A percentile compares a stretch with the other conserved stretches of the same genome.
These are phyloP conservation scores for Anarrhichthys ocellatus DNA, from an alignment of 2,113 vertebrate genomes.

Conservation along the genomic window DNA sequence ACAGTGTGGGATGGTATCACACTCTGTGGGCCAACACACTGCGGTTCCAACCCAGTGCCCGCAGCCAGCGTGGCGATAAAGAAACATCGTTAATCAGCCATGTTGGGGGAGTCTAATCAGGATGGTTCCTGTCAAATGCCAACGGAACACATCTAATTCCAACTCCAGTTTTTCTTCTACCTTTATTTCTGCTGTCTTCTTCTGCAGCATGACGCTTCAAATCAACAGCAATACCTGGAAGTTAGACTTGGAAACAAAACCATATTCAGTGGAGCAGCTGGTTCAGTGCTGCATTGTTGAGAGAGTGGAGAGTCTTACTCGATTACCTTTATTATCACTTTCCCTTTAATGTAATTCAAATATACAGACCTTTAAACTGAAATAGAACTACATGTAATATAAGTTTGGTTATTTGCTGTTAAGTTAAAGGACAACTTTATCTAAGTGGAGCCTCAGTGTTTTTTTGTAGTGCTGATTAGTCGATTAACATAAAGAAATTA, in stretches of 20 bases:
- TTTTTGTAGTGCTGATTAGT: background rate
- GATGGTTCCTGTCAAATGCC: conserved; percentile 64
- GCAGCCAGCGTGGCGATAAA: conserved; percentile 69
- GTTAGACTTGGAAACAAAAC: background rate
- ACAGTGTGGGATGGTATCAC: conserved; percentile 68
- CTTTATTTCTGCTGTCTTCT: conserved; percentile 24
- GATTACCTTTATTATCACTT: background rate
- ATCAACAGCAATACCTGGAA: background rate
- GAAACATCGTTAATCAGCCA: conserved; percentile 73
- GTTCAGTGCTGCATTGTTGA: background rate
- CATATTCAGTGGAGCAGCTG: background rate
- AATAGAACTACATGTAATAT: background rate
- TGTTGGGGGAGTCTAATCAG: conserved; percentile 60
- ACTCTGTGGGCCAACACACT: conserved; percentile 67
- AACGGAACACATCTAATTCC: conserved; percentile 56
- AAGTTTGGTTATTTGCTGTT: background rate
- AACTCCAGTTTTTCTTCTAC: conserved; percentile 21
- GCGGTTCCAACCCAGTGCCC: conserved; percentile 54
- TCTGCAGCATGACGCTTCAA: conserved; percentile 5
- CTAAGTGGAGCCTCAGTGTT: background rate
- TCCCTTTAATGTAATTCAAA: background rate
- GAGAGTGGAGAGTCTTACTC: background rate
- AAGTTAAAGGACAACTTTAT: background rate
- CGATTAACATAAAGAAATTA: background rate
- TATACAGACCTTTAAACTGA: background rate